These are phyloP conservation scores for Trogon melanurus DNA, from an alignment of 2,113 vertebrate species.

Conservation along the genomic window DNA sequence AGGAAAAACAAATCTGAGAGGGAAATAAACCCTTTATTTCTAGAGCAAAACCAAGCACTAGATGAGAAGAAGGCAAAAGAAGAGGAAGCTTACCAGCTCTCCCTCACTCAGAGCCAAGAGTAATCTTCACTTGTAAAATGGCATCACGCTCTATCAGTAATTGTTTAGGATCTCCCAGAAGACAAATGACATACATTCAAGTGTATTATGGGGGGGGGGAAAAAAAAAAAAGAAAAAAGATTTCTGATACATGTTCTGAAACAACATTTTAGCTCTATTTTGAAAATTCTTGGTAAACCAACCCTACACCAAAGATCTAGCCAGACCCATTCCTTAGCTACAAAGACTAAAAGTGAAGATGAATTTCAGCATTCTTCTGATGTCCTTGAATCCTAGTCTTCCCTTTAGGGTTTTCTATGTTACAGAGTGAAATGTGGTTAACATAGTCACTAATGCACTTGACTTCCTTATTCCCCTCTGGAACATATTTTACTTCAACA, in stretches of 20 bases:
- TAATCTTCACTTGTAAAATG: neutral
- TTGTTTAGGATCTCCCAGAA: neutral
- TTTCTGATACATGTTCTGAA: neutral
- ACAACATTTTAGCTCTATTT: neutral
- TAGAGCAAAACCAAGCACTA: neutral
- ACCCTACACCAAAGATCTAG: neutral
- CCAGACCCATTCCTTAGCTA: neutral
- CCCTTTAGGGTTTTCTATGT: slow-evolving; percentile 26
- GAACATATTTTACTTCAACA: slow-evolving; percentile 72
- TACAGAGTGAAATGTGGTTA: slow-evolving; percentile 40
- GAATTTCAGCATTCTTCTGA: neutral
- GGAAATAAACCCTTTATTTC: neutral
- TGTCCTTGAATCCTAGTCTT: neutral
- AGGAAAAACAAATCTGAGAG: neutral
- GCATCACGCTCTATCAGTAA: neutral
- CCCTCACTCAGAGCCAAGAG: neutral
- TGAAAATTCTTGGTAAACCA: neutral
- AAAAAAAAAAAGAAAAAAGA: neutral
- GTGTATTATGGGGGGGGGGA: neutral
- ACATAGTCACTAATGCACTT: slow-evolving; percentile 44
- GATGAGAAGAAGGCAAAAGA: neutral
- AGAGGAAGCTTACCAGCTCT: neutral
- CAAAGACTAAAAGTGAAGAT: neutral
- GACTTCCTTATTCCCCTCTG: slow-evolving; percentile 63
- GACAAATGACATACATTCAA: neutral